Evolutionary conservation across 2,888 invertebrate genomes (phyloP), one percentile per base, ranked within the genome.

Genomic region (Drosophila emarginata): DNA sequence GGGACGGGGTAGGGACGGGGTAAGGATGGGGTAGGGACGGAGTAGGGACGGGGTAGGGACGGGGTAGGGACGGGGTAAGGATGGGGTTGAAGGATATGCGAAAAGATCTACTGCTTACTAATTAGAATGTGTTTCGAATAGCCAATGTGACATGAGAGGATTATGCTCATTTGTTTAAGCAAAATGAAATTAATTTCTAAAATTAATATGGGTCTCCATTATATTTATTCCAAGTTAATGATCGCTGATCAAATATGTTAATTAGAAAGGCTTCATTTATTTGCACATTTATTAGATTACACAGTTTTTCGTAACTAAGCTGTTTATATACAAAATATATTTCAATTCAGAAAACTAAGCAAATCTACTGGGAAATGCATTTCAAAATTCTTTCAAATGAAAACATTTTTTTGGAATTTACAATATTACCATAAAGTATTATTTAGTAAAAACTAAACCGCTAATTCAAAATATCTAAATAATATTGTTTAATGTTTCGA

Each of bases 101-200:
- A 18, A 12, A 56, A 39, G 45, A 60, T 61, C 39, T 52, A 15
- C 28, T 18, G 39, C 64, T 67, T 62, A 66, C 77, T 82, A 75
- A 80, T 82, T 82, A 77, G 57, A 39, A 45, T 63, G 62, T 58
- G 69, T 51, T 61, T 26, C 18, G 23, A 18, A 58, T 59, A 26
- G 59, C 40, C 15, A 28, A 39, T 37, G 26, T 32, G 45, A 15
- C 32, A 54, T 18, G 50, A 32, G 63, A 26, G 36, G 56, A 64
- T 56, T 69, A 64, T 56, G 50, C 40, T 18, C 40, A 51, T 56
- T 50, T 64, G 39, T 18, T 32, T 50, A 59, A 26, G 50, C 54
- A 26, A 64, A 60, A 40, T 52, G 36, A 40, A 51, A 37, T 51
- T 4, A 23, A 23, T 28, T 15, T n/a, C 21, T 15, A 26, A 39